phyloP scores from a whole-genome alignment of 2,113 vertebrate genomes.

The Hylia prasina region DNA sequence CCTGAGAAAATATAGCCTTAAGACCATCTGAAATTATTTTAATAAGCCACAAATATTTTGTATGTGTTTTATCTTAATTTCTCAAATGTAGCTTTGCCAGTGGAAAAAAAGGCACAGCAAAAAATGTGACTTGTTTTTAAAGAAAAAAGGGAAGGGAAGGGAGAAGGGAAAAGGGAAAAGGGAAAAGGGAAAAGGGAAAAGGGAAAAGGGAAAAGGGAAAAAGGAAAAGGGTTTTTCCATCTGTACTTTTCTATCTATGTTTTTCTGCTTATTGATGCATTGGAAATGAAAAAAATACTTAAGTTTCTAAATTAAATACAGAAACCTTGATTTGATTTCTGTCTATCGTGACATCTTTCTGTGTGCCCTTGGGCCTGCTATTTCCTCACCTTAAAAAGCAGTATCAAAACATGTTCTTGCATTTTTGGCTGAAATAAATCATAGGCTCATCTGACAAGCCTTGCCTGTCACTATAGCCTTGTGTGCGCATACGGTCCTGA shows the following conservation, averaged over 20 bases:
- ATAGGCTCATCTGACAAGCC: background rate
- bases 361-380: background rate
- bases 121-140: background rate
- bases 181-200: background rate
- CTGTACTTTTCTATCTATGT: background rate
- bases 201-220: background rate
- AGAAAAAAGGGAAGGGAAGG: too few species aligned
- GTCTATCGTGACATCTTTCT: background rate
- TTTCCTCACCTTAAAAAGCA: background rate
- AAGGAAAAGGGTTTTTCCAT: background rate
- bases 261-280: background rate
- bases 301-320: background rate
- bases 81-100: background rate
- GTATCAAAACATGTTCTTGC: background rate
- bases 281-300: background rate
- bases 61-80: background rate
- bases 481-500: background rate
- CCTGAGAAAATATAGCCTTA: background rate
- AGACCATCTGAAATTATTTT: background rate
- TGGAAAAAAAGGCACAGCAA: background rate
- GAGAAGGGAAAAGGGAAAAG: too few species aligned
- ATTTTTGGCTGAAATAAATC: slow-evolving; percentile 5
- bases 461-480: background rate
- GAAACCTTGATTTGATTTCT: background rate
- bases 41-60: background rate